Evolutionary conservation across 2,888 invertebrate genomes (phyloP).

Genomic region (Timema podura): DNA sequence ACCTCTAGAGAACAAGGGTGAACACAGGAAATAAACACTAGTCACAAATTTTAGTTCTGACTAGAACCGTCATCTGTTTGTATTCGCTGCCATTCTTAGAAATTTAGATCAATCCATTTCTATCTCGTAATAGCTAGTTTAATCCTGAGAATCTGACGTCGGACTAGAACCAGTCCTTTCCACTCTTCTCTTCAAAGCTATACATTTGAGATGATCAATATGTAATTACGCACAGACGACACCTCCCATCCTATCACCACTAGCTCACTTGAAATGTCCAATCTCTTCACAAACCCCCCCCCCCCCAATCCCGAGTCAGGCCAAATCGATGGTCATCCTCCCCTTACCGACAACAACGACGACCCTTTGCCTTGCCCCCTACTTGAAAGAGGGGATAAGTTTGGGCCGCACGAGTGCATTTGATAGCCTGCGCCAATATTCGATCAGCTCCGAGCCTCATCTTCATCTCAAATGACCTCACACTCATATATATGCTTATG

Average conservation of each 20-base stretch:
- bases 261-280: conserved; percentile 14
- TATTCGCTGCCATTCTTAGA: too few relatives aligned
- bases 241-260: neutral
- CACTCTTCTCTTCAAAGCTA: neutral
- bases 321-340: conserved; percentile 10
- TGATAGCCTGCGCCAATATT: conserved; percentile 7
- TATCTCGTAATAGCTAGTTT: too few relatives aligned
- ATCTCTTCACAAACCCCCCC: neutral
- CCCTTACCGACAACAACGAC: neutral
- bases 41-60: too few relatives aligned
- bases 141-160: too few relatives aligned
- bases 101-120: too few relatives aligned
- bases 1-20: too few relatives aligned
- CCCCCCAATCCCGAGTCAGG: neutral
- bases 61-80: too few relatives aligned
- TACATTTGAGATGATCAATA: conserved; percentile 11
- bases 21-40: too few relatives aligned
- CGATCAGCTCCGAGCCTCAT: neutral
- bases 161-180: too few relatives aligned
- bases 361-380: neutral
- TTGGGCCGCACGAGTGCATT: conserved; percentile 7
- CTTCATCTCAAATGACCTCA: too few relatives aligned
- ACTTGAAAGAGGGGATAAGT: neutral
- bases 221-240: conserved; percentile 14
- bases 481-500: neutral